Percentiles rank a stretch among this genome's conserved stretches.
Evolutionary conservation across 1,140 invertebrate genomes (phyloP).

Genomic region (Drosophila arizonae): DNA sequence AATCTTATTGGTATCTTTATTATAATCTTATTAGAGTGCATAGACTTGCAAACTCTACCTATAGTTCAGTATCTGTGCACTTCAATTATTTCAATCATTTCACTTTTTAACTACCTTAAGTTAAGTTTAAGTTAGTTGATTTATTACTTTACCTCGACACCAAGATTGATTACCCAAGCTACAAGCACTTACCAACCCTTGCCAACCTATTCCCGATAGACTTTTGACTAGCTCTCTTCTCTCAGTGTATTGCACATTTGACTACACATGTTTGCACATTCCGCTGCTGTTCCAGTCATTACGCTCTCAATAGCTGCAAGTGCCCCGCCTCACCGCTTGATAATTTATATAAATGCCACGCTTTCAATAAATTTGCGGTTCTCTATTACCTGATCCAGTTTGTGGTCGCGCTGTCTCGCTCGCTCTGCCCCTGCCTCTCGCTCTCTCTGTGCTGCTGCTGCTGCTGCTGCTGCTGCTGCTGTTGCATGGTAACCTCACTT

Average conservation of each 20-base stretch:
- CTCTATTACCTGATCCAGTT: slow-evolving; percentile 68
- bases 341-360: slow-evolving; percentile 54
- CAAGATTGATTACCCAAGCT: too few species aligned
- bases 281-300: slow-evolving; percentile 6
- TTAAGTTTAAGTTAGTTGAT: too few species aligned
- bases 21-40: too few species aligned
- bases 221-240: neutral
- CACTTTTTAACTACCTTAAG: too few species aligned
- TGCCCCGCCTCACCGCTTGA: neutral
- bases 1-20: too few species aligned
- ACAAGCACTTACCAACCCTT: too few species aligned
- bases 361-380: slow-evolving; percentile 79
- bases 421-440: neutral
- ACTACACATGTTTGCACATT: neutral
- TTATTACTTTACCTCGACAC: too few species aligned
- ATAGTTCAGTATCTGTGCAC: too few species aligned
- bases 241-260: slow-evolving; percentile 1
- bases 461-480: too few species aligned
- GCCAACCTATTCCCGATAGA: too few species aligned
- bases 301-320: neutral
- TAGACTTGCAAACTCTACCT: too few species aligned
- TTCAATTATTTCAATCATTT: too few species aligned
- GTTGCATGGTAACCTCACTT: slow-evolving; percentile 51
- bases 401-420: slow-evolving; percentile 11
- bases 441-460: neutral